Evolutionary conservation across 2,888 invertebrate species (phyloP), one percentile per base, ranked within the genome.

Genomic region (Acanthosoma haemorrhoidale): DNA sequence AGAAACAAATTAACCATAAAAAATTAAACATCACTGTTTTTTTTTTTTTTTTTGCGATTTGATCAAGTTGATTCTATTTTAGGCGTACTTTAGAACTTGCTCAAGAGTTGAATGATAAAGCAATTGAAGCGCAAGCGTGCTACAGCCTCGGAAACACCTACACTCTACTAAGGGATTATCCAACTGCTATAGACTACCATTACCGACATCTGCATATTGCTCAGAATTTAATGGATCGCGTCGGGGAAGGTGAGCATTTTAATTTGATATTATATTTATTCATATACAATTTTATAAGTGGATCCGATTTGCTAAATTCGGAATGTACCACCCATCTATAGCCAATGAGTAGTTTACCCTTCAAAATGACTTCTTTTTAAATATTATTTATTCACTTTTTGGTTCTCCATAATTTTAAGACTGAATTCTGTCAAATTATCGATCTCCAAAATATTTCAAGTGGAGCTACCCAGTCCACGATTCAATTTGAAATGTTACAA

Each of bases 131-230:
- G 0, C 98, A 98, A 79, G 95, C 96, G 0, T 98, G 97, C 80
- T 98, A 97, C 80, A 95, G 94, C 70, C 83, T 98, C 59, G 98
- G 97, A 13, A 98, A 97, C 79, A 97, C 97, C 0, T 97, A 95
- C 79, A 96, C 96, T 0, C 82, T 98, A 63, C 83, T 97, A 57
- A 84, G 94, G 34, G 94, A 98, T 82, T 96, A 95, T 80, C 87
- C 90, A 68, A 87, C 88, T 58, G 96, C 97, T 3, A 92, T 97
- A 76, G 94, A 96, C 78, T 97, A 92, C 80, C 97, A 98, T 81
- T 85, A 93, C 77, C 85, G 93, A 34, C 97, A 97, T 81, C 83
- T 96, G 74, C 84, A 88, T 66, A 95, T 96, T 66, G 94, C 93
- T 0, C 87, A 92, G 77, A 88, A 88, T 75, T 83, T 94, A 13